A percentile compares a stretch with the other conserved stretches of the same genome.
phyloP scores from a whole-genome alignment of 2,888 invertebrate species.

The Leptothorax acervorum region DNA sequence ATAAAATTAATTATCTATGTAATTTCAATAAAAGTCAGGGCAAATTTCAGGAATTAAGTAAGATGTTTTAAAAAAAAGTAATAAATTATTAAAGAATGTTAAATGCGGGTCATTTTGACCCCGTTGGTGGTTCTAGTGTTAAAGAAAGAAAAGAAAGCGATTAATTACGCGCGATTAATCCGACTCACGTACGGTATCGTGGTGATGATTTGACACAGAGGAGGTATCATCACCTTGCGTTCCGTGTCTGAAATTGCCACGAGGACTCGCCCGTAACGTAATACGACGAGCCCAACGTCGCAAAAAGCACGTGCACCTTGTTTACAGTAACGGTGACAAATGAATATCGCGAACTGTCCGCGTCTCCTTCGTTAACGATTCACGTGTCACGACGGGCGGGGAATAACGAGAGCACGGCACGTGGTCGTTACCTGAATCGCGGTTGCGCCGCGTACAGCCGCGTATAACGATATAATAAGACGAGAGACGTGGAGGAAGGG shows the following conservation, averaged over 20 bases:
- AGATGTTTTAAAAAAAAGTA: too few relatives aligned
- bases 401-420: constrained; percentile 61
- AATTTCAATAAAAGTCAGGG: too few relatives aligned
- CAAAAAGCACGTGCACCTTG: constrained; percentile 3
- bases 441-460: constrained; percentile 19
- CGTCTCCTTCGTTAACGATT: constrained; percentile 53
- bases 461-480: constrained; percentile 45
- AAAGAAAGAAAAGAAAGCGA: constrained; percentile 1
- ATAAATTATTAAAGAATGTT: too few relatives aligned
- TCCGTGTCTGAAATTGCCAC: constrained; percentile 69
- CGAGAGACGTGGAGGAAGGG: constrained; percentile 2
- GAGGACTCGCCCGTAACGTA: constrained; percentile 68
- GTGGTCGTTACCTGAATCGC: constrained; percentile 52
- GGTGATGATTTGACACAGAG: constrained; percentile 63
- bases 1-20: too few relatives aligned
- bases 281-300: constrained; percentile 57
- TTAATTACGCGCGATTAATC: constrained; percentile 20
- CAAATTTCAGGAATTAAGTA: too few relatives aligned
- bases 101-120: too few relatives aligned
- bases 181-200: constrained; percentile 65
- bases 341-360: constrained; percentile 50
- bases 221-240: constrained; percentile 68
- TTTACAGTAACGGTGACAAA: constrained; percentile 60
- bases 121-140: too few relatives aligned
- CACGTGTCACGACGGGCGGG: constrained; percentile 42